Conservation (phyloP, 2,113 vertebrate genomes). For the Porphyrio hochstetteri region DNA sequence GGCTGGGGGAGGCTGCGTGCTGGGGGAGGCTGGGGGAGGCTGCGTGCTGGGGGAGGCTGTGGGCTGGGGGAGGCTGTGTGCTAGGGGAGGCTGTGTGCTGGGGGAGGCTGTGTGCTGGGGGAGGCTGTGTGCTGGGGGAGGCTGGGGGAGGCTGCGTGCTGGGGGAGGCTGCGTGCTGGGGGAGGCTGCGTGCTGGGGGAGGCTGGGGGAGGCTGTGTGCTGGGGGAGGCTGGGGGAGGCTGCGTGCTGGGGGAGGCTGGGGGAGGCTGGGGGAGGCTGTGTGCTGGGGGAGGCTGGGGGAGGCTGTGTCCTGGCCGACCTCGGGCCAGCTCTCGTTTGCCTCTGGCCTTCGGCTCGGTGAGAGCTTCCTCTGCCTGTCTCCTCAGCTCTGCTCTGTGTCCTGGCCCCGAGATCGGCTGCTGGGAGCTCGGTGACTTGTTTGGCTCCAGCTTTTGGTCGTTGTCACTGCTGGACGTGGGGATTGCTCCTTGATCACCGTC, state of each 20-base stretch:
- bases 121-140: too few relatives aligned
- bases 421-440: not conserved
- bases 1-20: too few relatives aligned
- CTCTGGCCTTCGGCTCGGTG: fast-evolving
- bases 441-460: not conserved
- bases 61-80: too few relatives aligned
- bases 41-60: not conserved
- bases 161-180: not conserved
- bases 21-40: too few relatives aligned
- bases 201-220: too few relatives aligned
- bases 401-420: not conserved
- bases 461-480: not conserved
- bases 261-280: too few relatives aligned
- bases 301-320: not conserved
- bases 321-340: not conserved
- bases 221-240: too few relatives aligned
- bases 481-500: not conserved
- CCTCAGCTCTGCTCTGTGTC: fast-evolving
- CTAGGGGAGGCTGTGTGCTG: too few relatives aligned
- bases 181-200: too few relatives aligned
- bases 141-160: too few relatives aligned
- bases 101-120: too few relatives aligned
- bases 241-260: not conserved
- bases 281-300: not conserved
- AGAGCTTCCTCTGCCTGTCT: not conserved